Conservation (phyloP, 2,113 vertebrate genomes). For the Pelmatolapia mariae region DNA sequence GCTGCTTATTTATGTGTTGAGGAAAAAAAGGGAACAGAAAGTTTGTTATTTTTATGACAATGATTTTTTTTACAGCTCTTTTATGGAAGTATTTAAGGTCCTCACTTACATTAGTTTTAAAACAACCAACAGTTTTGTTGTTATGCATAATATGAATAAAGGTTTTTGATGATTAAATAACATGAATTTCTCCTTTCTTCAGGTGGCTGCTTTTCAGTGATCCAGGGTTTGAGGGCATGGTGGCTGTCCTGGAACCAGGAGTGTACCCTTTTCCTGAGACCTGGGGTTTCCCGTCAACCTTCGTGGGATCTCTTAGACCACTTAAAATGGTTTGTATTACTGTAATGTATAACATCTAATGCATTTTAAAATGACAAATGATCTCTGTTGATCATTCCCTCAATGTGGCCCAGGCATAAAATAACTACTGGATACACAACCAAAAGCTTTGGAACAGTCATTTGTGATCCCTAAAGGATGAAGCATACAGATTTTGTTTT, state of each 20-base stretch:
- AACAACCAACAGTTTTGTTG: neutral
- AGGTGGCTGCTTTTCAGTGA: conserved; percentile 94
- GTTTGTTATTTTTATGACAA: neutral
- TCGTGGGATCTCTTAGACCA: conserved; percentile 84
- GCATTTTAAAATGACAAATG: neutral
- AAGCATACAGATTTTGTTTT: neutral
- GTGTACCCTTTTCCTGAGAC: conserved; percentile 83
- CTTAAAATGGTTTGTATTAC: conserved; percentile 84
- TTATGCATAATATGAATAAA: neutral
- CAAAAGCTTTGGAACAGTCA: neutral
- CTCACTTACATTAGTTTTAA: neutral
- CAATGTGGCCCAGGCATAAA: neutral
- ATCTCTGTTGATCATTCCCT: neutral
- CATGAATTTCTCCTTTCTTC: neutral
- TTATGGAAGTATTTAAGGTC: neutral
- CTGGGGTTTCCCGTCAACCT: conserved; percentile 83
- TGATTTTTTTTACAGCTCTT: neutral
- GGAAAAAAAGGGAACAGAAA: neutral
- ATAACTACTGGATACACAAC: neutral
- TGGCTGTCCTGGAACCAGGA: conserved; percentile 82
- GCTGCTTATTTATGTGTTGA: neutral
- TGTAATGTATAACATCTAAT: neutral
- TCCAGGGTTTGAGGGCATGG: conserved; percentile 82
- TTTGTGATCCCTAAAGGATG: neutral
- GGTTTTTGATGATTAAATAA: neutral